Base-by-base conservation (phyloP, 2,888 invertebrate species). In the Anarsia innoxiella region DNA sequence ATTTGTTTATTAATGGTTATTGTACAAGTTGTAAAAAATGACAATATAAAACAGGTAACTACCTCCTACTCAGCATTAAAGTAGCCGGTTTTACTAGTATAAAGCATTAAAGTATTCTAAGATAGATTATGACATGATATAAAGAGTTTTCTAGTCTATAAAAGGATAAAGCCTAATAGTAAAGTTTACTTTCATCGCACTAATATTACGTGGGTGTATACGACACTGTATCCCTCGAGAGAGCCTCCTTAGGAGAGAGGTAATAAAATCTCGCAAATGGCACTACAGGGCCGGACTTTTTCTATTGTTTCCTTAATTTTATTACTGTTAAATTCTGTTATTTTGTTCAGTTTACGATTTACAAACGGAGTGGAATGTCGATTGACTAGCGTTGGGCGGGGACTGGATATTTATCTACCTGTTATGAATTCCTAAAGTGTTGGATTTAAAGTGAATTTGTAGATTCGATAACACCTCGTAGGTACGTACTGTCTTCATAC, bases 371-470 rank as follows among this genome's bases (percentile, higher is more conserved):
- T 19, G 19, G 19, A 19, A 5, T 19, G 4, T 8, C 3, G 4
- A 19, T 19, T n/a, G n/a, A n/a, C n/a, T n/a, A n/a, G n/a, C n/a
- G n/a, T n/a, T n/a, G n/a, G n/a, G 19, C 19, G 3, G 4, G 19
- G 19, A 19, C 19, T 8, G 19, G 8, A 19, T 19, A 8, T 19
- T 19, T 19, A 8, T 42, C 36, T 40, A 44, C n/a, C n/a, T 55
- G 51, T 51, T 59, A 44, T 48, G 48, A 39, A 57, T 56, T 42
- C 46, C 36, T 33, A 31, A 27, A 42, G 40, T 37, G 47, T 46
- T 37, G 16, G 8, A 15, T 33, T 15, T 23, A 6, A 26, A 26
- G 10, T 33, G 13, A 13, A 25, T 15, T n/a, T n/a, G 10, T 15
- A 33, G 26, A 15, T 12, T 23, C 23, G 28, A 28, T 9, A 12